phyloP scores from a whole-genome alignment of 2,113 vertebrate genomes.

The Engraulis encrasicolus region DNA sequence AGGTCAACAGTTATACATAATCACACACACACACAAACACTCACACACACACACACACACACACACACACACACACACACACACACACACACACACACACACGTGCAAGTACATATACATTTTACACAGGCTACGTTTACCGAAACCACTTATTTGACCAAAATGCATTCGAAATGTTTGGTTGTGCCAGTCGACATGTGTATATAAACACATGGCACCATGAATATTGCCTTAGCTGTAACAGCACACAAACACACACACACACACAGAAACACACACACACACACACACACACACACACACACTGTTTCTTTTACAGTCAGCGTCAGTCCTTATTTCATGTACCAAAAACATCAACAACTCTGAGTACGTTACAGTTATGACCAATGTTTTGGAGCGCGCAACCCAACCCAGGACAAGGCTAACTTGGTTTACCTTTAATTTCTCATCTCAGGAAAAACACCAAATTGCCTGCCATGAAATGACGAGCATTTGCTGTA shows the following conservation, averaged over 20 bases:
- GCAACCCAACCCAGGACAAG: background rate
- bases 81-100: conserved; percentile 27
- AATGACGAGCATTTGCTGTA: background rate
- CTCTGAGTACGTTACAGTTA: no score
- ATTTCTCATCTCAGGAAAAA: background rate
- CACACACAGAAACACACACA: conserved; percentile 21
- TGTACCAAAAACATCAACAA: background rate
- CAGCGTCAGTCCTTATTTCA: background rate
- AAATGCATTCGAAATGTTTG: background rate
- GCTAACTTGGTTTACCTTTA: background rate
- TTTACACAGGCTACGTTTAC: background rate
- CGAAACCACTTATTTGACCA: conserved; percentile 13
- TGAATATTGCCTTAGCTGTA: background rate
- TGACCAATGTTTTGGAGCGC: no score
- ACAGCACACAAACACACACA: conserved; percentile 15
- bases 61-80: background rate
- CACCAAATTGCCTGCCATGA: background rate
- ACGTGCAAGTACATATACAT: no score
- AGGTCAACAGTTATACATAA: background rate
- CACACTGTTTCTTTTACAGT: background rate
- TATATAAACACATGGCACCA: background rate
- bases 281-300: conserved; percentile 20
- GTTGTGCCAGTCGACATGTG: background rate
- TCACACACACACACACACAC: background rate
- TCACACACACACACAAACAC: background rate